Evolutionary conservation across 2,888 invertebrate genomes (phyloP).

Genomic region (Empis livida): DNA sequence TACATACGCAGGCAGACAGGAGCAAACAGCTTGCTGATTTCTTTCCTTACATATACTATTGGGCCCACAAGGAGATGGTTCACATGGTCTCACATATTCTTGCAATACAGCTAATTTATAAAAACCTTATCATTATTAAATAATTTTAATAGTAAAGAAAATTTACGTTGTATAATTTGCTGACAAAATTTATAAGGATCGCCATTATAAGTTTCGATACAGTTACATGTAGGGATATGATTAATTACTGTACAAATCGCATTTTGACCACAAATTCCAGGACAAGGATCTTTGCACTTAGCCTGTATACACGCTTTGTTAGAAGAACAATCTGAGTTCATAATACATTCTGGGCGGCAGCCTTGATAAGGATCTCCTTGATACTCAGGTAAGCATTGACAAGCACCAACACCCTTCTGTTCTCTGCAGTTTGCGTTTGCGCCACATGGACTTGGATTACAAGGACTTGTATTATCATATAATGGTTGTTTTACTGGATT

Average conservation of each 20-base stretch:
- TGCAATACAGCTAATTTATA: too few species aligned
- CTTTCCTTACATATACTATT: constrained; percentile 50
- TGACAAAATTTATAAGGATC: constrained; percentile 56
- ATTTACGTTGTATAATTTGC: constrained; percentile 42
- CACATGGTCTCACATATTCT: constrained; percentile 35
- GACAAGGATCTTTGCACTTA: constrained; percentile 67
- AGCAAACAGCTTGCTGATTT: constrained; percentile 49
- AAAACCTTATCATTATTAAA: not conserved
- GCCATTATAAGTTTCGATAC: constrained; percentile 57
- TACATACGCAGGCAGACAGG: constrained; percentile 45
- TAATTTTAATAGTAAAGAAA: not conserved
- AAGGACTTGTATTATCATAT: constrained; percentile 42
- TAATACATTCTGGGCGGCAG: constrained; percentile 60
- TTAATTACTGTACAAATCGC: constrained; percentile 61
- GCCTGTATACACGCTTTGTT: constrained; percentile 57
- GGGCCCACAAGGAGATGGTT: constrained; percentile 52
- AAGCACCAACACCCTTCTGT: constrained; percentile 49
- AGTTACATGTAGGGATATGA: constrained; percentile 56
- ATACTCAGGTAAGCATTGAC: constrained; percentile 57
- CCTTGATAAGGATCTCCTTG: constrained; percentile 67
- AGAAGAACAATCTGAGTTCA: constrained; percentile 59
- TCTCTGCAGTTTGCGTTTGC: constrained; percentile 60
- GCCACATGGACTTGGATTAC: constrained; percentile 50
- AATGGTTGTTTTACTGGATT: constrained; percentile 27
- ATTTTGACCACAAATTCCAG: constrained; percentile 62